These are phyloP conservation scores for Apis florea DNA, from an alignment of 1,140 invertebrate genomes.

Conservation along the genomic window DNA sequence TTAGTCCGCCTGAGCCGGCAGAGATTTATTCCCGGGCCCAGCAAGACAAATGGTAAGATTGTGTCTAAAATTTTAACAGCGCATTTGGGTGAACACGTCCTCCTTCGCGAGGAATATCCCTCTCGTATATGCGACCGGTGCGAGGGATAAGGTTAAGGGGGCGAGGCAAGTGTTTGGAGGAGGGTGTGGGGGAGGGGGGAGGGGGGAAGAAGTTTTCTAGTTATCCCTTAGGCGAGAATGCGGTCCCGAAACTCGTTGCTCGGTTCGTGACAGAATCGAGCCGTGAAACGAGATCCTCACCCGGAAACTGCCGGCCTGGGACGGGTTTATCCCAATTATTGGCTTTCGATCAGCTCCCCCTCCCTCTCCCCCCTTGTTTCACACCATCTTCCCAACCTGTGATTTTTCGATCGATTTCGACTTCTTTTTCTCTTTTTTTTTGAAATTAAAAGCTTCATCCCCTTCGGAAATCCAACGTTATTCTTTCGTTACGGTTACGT, in stretches of 20 bases:
- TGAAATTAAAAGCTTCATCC: no score
- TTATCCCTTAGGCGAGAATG: slow-evolving; percentile 73
- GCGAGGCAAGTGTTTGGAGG: slow-evolving; percentile 44
- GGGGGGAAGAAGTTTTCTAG: slow-evolving; percentile 78
- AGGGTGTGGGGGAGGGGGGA: slow-evolving; percentile 28
- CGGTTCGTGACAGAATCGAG: slow-evolving; percentile 78
- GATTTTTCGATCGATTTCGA: not conserved
- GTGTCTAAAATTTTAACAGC: slow-evolving; percentile 82
- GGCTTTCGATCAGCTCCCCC: slow-evolving; percentile 58
- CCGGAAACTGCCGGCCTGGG: slow-evolving; percentile 56
- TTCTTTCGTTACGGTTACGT: no score
- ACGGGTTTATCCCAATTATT: slow-evolving; percentile 77
- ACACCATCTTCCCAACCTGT: slow-evolving; percentile 19
- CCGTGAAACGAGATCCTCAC: slow-evolving; percentile 79
- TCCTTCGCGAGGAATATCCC: slow-evolving; percentile 69
- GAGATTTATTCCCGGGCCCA: slow-evolving; percentile 80
- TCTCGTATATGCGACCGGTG: slow-evolving; percentile 58
- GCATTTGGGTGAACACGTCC: slow-evolving; percentile 79
- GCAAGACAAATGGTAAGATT: slow-evolving; percentile 81
- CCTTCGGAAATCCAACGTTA: no score
- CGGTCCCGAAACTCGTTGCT: slow-evolving; percentile 67
- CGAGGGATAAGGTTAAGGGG: slow-evolving; percentile 68
- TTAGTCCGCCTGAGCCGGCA: slow-evolving; percentile 79
- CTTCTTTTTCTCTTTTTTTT: no score
- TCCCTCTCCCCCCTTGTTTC: not conserved